Percentiles rank a stretch among this genome's conserved stretches.
Conservation (phyloP, 2,113 vertebrate species). For the Nannospalax galili region DNA sequence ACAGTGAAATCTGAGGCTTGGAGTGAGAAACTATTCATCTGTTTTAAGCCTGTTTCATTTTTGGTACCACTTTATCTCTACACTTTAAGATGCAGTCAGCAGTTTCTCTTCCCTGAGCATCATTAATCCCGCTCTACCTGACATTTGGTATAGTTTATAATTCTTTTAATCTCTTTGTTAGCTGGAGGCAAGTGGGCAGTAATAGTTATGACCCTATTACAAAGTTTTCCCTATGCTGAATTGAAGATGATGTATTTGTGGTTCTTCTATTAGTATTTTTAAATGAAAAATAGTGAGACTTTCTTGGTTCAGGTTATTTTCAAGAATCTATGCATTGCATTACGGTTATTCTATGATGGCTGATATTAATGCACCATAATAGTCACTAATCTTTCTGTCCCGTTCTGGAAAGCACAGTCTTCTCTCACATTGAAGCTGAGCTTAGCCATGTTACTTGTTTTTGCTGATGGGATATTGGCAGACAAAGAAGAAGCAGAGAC, state of each 20-base stretch:
- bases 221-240: background rate
- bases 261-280: conserved; percentile 8
- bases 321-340: background rate
- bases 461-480: background rate
- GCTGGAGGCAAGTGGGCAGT: background rate
- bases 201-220: background rate
- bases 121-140: background rate
- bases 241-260: background rate
- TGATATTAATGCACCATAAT: background rate
- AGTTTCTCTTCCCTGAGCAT: background rate
- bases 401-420: background rate
- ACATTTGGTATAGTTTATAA: background rate
- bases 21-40: background rate
- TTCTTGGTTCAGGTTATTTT: background rate
- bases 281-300: background rate
- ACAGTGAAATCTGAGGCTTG: background rate
- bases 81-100: background rate
- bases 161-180: conserved; percentile 16
- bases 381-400: background rate
- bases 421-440: background rate
- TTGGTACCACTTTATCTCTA: background rate
- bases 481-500: background rate
- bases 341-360: background rate
- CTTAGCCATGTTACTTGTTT: background rate
- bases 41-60: background rate